Evolutionary conservation across 2,888 invertebrate species (phyloP).

Genomic region (Microctonus aethiopoides): DNA sequence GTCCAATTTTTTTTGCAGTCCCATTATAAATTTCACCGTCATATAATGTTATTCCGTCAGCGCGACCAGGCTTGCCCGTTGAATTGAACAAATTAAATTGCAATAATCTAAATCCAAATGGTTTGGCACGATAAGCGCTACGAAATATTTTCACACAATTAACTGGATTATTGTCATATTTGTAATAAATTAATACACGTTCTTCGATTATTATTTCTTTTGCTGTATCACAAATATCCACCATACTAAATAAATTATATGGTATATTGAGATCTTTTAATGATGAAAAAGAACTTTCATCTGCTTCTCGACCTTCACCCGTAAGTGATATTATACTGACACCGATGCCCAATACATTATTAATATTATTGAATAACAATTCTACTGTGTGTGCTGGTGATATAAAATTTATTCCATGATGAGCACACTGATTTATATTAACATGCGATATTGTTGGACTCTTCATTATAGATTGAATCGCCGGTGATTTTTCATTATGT

Average conservation of each 20-base stretch:
- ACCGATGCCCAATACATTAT: slow-evolving; percentile 89
- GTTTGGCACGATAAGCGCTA: slow-evolving; percentile 85
- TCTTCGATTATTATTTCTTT: slow-evolving; percentile 93
- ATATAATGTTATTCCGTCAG: slow-evolving; percentile 87
- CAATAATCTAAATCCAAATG: slow-evolving; percentile 87
- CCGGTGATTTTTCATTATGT: slow-evolving; percentile 94
- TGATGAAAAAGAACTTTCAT: slow-evolving; percentile 89
- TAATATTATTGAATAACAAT: slow-evolving; percentile 79
- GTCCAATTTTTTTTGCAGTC: slow-evolving; percentile 78
- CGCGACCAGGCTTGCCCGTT: slow-evolving; percentile 81
- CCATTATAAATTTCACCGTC: slow-evolving; percentile 94
- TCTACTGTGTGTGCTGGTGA: slow-evolving; percentile 87
- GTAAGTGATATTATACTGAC: slow-evolving; percentile 90
- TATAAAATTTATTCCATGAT: slow-evolving; percentile 91
- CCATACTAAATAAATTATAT: slow-evolving; percentile 90
- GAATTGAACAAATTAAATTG: slow-evolving; percentile 94
- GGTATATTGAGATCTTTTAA: slow-evolving; percentile 85
- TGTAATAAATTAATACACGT: slow-evolving; percentile 91
- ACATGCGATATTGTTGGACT: slow-evolving; percentile 86
- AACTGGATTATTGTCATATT: slow-evolving; percentile 95
- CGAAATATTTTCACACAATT: slow-evolving; percentile 98
- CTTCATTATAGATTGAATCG: slow-evolving; percentile 89
- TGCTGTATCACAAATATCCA: slow-evolving; percentile 95
- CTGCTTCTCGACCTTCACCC: slow-evolving; percentile 90
- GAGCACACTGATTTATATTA: slow-evolving; percentile 85